Base-by-base conservation (phyloP, 2,888 invertebrate species). In the Zhuqinia jingwanae region DNA sequence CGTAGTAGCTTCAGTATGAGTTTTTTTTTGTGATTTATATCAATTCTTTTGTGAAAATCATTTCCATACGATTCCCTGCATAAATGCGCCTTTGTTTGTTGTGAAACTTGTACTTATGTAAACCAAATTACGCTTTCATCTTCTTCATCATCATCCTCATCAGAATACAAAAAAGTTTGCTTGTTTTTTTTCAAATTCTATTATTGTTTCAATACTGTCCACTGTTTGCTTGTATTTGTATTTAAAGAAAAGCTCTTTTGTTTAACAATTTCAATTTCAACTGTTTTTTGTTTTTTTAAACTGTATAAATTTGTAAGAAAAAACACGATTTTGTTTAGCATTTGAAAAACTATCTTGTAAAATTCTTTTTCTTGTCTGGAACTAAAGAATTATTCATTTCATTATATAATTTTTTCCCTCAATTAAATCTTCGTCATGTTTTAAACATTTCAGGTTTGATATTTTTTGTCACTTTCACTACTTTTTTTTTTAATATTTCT, bases 221-320 rank as follows among this genome's bases (percentile, higher is more conserved):
- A 47, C 11, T 20, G 0, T 13, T 50, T 50, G n/a, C 13, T 8
- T 15, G 0, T 45, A 20, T 70, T 70, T 70, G 70, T 70, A 70
- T 70, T 70, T 47, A 70, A 70, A 70, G 45, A 70, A 70, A 70
- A 70, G 70, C 70, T 70, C 70, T 47, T 70, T 70, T 70, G 70
- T 47, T 70, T 70, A 47, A 70, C 70, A 70, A 22, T 70, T 70
- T 70, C 70, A 13, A 47, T 70, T 70, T 70, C 47, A 17, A 45
- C 8, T 36, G 36, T 36, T 36, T 36, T 70, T 70, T 70, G 70
- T 6, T 36, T 70, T 70, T 70, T 45, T 6, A 36, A 36, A 36
- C 36, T 5, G 13, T n/a, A 15, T n/a, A 50, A 50, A 50, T 50
- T 50, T n/a, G 13, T 50, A 11, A 15, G 50, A 50, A 50, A 50